These are phyloP conservation scores for Torymus aiolomorphi DNA, from an alignment of 2,888 invertebrate species.

Conservation along the genomic window DNA sequence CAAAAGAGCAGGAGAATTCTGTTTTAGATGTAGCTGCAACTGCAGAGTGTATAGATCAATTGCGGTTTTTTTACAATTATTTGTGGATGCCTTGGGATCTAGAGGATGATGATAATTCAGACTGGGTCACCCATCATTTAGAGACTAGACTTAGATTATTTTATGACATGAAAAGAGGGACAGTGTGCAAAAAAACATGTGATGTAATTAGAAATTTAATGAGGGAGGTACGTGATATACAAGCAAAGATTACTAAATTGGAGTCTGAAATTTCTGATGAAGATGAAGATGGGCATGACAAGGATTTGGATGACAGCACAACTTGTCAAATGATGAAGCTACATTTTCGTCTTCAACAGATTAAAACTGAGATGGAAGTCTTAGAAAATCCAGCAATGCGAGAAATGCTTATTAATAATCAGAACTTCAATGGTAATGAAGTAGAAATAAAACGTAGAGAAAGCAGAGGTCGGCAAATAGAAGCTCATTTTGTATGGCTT, in stretches of 20 bases:
- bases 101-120: slow-evolving; percentile 79
- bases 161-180: slow-evolving; percentile 79
- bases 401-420: slow-evolving; percentile 73
- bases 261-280: slow-evolving; percentile 73
- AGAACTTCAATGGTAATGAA: slow-evolving; percentile 59
- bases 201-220: slow-evolving; percentile 78
- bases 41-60: slow-evolving; percentile 81
- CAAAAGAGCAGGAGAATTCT: slow-evolving; percentile 79
- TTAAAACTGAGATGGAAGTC: slow-evolving; percentile 79
- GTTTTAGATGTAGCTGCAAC: slow-evolving; percentile 80
- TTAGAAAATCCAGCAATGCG: slow-evolving; percentile 80
- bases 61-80: slow-evolving; percentile 82
- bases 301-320: slow-evolving; percentile 69
- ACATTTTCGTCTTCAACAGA: slow-evolving; percentile 78
- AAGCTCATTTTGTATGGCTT: slow-evolving; percentile 75
- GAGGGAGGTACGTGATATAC: slow-evolving; percentile 78
- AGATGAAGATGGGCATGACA: slow-evolving; percentile 63
- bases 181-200: slow-evolving; percentile 76
- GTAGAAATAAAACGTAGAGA: slow-evolving; percentile 62
- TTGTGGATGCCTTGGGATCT: slow-evolving; percentile 85
- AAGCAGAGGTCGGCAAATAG: slow-evolving; percentile 60
- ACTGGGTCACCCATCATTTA: slow-evolving; percentile 79
- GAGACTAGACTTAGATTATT: slow-evolving; percentile 78
- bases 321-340: slow-evolving; percentile 77
- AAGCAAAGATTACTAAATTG: slow-evolving; percentile 76